Evolutionary conservation across 2,888 invertebrate genomes (phyloP).

Genomic region (Busseola fusca): DNA sequence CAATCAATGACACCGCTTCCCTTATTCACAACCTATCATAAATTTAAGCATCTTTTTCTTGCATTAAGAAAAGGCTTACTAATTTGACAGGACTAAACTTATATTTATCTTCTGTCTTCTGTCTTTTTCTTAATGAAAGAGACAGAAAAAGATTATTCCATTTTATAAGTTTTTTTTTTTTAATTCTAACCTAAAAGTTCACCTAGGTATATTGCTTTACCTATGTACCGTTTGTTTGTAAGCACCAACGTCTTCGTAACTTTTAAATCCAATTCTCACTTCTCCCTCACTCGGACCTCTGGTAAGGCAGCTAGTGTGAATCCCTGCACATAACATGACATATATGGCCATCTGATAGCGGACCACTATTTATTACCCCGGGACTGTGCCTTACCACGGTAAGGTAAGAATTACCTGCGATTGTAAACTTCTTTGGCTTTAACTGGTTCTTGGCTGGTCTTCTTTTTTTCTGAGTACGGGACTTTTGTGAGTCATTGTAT

Average conservation of each 20-base stretch:
- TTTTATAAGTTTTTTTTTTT: neutral
- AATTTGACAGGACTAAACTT: too few species aligned
- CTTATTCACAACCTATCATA: too few species aligned
- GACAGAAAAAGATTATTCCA: too few species aligned
- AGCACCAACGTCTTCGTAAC: neutral
- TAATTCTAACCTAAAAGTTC: neutral
- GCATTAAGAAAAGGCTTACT: too few species aligned
- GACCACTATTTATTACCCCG: slow-evolving; percentile 39
- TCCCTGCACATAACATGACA: slow-evolving; percentile 53
- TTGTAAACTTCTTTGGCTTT: slow-evolving; percentile 19
- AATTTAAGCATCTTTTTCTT: too few species aligned
- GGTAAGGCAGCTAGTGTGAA: slow-evolving; percentile 52
- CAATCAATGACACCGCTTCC: too few species aligned
- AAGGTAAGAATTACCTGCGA: slow-evolving; percentile 25
- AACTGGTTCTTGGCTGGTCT: slow-evolving; percentile 15
- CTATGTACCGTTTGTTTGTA: too few species aligned
- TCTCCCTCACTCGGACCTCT: slow-evolving; percentile 8
- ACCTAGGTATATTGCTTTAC: neutral
- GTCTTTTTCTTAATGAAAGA: too few species aligned
- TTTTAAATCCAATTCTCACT: slow-evolving; percentile 24
- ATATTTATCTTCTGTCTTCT: too few species aligned
- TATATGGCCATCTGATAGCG: slow-evolving; percentile 57
- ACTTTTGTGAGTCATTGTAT: neutral
- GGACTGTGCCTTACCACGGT: slow-evolving; percentile 40
- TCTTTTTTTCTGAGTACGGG: neutral